phyloP scores from a whole-genome alignment of 2,113 vertebrate genomes.

The Amblyornis subalaris region DNA sequence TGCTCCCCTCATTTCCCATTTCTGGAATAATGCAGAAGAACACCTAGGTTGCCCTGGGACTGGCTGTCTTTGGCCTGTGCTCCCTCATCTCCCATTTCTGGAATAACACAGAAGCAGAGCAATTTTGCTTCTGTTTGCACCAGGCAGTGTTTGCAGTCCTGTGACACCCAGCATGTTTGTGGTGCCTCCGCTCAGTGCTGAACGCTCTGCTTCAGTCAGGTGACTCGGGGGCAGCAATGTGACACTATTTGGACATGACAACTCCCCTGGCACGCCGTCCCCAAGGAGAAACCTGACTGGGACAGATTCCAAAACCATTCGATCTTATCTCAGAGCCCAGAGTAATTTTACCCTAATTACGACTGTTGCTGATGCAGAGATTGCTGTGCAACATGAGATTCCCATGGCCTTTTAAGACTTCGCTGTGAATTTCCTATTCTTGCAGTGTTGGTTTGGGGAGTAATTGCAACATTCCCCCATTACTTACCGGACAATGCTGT shows the following conservation, averaged over 20 bases:
- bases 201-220: background rate
- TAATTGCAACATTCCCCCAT: background rate
- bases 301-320: background rate
- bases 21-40: background rate
- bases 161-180: background rate
- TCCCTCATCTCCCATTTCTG: background rate
- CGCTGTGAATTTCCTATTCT: background rate
- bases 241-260: background rate
- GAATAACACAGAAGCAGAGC: background rate
- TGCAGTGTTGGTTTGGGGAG: background rate
- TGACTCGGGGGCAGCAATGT: background rate
- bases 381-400: background rate
- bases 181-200: background rate
- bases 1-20: background rate
- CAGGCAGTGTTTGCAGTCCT: background rate
- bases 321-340: background rate
- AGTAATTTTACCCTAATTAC: background rate
- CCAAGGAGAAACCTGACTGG: background rate
- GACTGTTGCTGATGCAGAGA: background rate
- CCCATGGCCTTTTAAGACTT: background rate
- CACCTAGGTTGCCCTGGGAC: background rate
- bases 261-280: background rate
- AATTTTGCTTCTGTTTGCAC: background rate
- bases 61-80: background rate
- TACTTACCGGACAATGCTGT: background rate